These are phyloP conservation scores for Pangasius larnaudii DNA, from an alignment of 2,797 vertebrate species.

Conservation along the genomic window DNA sequence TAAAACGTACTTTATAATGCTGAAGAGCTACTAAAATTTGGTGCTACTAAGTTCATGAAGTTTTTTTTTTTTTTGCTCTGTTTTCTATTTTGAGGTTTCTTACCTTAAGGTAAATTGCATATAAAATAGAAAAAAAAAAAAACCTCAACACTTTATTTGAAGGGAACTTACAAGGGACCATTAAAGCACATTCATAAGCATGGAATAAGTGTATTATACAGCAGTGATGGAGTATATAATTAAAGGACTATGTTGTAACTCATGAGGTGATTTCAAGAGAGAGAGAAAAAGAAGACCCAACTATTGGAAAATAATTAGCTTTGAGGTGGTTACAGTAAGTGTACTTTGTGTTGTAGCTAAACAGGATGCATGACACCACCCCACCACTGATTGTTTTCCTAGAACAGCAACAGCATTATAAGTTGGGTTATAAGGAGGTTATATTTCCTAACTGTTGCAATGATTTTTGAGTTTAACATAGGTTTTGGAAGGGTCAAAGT, in stretches of 20 bases:
- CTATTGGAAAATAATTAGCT: not conserved
- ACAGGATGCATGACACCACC: not conserved
- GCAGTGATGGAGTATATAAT: not conserved
- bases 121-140: not conserved
- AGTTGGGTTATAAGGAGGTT: no score
- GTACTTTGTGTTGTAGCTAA: not conserved
- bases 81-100: not conserved
- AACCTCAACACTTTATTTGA: not conserved
- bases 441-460: not conserved
- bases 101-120: not conserved
- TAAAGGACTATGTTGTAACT: not conserved
- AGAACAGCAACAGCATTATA: not conserved
- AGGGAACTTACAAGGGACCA: not conserved
- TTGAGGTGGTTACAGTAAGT: not conserved
- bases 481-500: not conserved
- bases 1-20: not conserved
- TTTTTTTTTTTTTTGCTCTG: not conserved
- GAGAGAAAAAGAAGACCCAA: not conserved
- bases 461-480: not conserved
- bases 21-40: not conserved
- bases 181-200: not conserved
- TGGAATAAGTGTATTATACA: not conserved
- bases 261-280: not conserved
- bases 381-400: not conserved
- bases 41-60: not conserved